Conservation (phyloP, 2,797 vertebrate species). For the Enoplosus armatus region DNA sequence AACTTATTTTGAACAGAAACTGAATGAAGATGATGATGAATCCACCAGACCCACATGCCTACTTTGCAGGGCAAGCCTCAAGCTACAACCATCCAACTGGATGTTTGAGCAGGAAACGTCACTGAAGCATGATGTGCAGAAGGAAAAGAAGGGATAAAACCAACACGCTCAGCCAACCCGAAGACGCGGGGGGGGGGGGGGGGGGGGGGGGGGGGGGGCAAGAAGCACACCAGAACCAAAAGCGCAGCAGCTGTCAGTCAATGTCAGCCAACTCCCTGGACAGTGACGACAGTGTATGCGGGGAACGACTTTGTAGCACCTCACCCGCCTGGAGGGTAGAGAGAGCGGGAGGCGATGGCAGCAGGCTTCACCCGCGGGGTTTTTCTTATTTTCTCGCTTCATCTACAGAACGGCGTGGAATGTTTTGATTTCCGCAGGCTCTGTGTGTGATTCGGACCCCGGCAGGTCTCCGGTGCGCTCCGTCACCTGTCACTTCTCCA, state of each 20-base stretch:
- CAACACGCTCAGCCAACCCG: slow-evolving; percentile 17
- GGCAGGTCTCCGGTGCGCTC: neutral
- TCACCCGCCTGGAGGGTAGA: slow-evolving; percentile 41
- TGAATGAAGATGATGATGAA: neutral
- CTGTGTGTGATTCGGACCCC: slow-evolving; percentile 31
- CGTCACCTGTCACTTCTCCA: slow-evolving; percentile 50
- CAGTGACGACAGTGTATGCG: slow-evolving; percentile 25
- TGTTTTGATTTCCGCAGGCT: slow-evolving; percentile 70
- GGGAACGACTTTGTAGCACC: slow-evolving; percentile 50
- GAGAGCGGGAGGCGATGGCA: slow-evolving; percentile 43
- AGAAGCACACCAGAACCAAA: slow-evolving; percentile 39
- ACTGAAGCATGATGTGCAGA: slow-evolving; percentile 30
- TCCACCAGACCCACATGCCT: neutral
- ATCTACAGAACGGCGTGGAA: slow-evolving; percentile 57
- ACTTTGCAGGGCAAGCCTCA: slow-evolving; percentile 26
- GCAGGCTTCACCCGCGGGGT: slow-evolving; percentile 57
- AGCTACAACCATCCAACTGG: slow-evolving; percentile 29
- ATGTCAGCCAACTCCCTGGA: slow-evolving; percentile 55
- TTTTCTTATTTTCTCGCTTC: slow-evolving; percentile 61
- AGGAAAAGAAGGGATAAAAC: slow-evolving; percentile 31
- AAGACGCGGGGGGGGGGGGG: too few relatives aligned
- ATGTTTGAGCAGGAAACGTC: slow-evolving; percentile 38
- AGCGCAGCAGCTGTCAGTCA: slow-evolving; percentile 60
- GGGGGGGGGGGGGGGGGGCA: too few relatives aligned
- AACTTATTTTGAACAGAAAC: slow-evolving; percentile 1